Base-by-base conservation (phyloP, 1,140 invertebrate species). In the Hirudo medicinalis region DNA sequence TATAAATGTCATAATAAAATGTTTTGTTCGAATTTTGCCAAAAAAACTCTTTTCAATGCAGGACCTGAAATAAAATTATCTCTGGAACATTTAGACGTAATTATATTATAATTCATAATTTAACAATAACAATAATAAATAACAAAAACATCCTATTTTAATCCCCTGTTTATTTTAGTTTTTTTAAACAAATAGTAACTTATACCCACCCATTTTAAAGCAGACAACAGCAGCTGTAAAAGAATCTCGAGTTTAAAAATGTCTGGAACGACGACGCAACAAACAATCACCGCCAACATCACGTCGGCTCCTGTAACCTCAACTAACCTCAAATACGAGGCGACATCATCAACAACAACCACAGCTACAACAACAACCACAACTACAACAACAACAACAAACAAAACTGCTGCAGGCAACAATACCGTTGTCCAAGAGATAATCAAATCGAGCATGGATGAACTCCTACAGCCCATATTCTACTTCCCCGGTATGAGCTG, bases 401-500 rank as follows among this genome's bases (percentile, higher is more conserved):
- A 63, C 22, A 22, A 63, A 63, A 22, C 29, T 25, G 17, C 57
- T 1, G 19, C 57, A n/a, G 29, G 11, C 11, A 63, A 13, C 8
- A 63, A 22, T 13, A 63, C 4, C 1, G 19, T 25, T 15, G 57
- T 49, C 43, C 43, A 49, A 49, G 43, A 49, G 43, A 11, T 9
- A 0, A 49, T 49, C 1, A 49, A 49, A 49, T 49, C 43, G 13
- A 49, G 43, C 13, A 49, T 49, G 43, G 43, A 63, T 0, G 29
- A 25, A 63, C 57, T 63, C 57, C 8, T 25, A 9, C 9, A 63
- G 57, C 22, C 22, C 11, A 22, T 63, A 22, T 63, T 63, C 29
- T 63, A 63, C 57, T 63, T 25, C 19, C 57, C 57, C 29, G 57
- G 57, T 63, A 63, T 63, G 57, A 63, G 29, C 8, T 19, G 22